Conservation (phyloP, 2,113 vertebrate genomes). For the Erpornis zantholeuca region DNA sequence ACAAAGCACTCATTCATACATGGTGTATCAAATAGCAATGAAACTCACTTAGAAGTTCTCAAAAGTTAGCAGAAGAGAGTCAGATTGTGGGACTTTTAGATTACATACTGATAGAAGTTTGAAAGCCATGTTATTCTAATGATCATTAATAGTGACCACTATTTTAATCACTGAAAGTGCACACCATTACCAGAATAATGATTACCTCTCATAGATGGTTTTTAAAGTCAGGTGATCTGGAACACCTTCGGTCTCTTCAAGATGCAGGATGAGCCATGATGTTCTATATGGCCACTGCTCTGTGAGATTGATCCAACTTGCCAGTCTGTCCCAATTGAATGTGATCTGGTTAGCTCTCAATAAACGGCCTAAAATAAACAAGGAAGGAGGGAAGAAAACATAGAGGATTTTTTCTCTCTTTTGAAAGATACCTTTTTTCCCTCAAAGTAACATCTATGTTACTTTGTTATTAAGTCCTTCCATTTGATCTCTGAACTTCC, state of each 20-base stretch:
- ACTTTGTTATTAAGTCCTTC: background rate
- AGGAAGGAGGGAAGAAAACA: background rate
- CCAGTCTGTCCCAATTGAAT: constrained; percentile 96
- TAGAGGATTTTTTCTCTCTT: background rate
- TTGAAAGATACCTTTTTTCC: background rate
- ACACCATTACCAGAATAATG: background rate
- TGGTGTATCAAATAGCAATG: background rate
- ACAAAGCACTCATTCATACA: background rate
- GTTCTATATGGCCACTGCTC: constrained; percentile 98
- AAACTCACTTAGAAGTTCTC: background rate
- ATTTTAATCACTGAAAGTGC: background rate
- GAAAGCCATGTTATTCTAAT: background rate
- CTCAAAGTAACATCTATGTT: background rate
- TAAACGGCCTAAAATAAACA: constrained; percentile 76
- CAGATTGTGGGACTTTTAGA: background rate
- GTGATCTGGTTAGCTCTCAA: constrained; percentile 95
- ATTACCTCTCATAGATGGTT: constrained; percentile 93
- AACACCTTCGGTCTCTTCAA: constrained; percentile 92
- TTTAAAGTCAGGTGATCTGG: constrained; percentile 89
- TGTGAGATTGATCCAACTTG: constrained; percentile 98
- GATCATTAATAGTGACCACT: background rate
- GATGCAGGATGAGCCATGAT: constrained; percentile 94
- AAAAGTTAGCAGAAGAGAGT: background rate
- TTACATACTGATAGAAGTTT: background rate
- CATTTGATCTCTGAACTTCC: background rate